Evolutionary conservation across 2,888 invertebrate genomes (phyloP).

Genomic region (Stenotaenia linearis): DNA sequence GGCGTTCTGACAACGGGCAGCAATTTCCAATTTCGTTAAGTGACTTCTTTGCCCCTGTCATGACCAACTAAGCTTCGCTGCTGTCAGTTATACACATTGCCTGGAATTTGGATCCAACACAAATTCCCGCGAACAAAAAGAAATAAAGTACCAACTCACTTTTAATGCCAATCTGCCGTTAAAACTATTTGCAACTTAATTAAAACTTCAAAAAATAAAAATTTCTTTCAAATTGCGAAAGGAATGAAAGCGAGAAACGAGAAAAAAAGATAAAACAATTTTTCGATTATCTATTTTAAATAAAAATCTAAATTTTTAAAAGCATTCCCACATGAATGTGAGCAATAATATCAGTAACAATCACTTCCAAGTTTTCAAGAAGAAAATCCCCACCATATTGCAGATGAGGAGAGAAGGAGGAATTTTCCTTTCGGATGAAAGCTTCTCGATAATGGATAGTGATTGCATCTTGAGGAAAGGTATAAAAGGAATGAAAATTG

Average conservation of each 20-base stretch:
- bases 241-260: neutral
- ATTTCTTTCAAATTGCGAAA: neutral
- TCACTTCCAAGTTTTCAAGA: neutral
- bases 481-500: slow-evolving; percentile 15
- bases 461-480: slow-evolving; percentile 13
- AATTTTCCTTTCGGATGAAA: slow-evolving; percentile 6
- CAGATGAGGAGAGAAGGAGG: neutral
- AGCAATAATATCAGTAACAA: neutral
- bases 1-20: neutral
- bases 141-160: neutral
- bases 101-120: neutral
- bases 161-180: neutral
- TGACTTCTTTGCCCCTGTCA: slow-evolving; percentile 1
- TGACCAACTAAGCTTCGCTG: neutral
- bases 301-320: neutral
- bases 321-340: neutral
- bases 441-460: slow-evolving; percentile 15
- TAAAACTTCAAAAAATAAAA: neutral
- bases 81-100: neutral
- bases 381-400: slow-evolving; percentile 11
- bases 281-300: neutral
- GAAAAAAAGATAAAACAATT: neutral
- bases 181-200: neutral
- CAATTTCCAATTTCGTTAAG: slow-evolving; percentile 1
- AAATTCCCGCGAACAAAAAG: neutral